phyloP scores from a whole-genome alignment of 2,888 invertebrate species.

The Fissipunctia ypsillon region DNA sequence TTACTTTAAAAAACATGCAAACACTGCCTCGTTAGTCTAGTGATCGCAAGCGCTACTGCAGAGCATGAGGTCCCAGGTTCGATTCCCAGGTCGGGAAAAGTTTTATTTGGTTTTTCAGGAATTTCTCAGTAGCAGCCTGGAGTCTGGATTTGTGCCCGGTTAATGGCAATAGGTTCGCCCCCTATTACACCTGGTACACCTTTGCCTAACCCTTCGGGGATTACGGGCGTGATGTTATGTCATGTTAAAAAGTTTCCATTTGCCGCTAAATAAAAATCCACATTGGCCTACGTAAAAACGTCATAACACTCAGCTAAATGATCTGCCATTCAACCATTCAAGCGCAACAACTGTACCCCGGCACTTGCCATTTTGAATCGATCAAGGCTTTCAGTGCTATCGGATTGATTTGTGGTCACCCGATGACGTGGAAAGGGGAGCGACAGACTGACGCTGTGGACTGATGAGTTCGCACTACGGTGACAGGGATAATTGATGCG shows the following conservation, averaged over 20 bases:
- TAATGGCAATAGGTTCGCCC: no score
- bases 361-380: constrained; percentile 25
- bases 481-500: constrained; percentile 19
- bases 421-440: constrained; percentile 3
- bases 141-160: no score
- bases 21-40: no score
- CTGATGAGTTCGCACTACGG: constrained; percentile 25
- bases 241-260: not conserved
- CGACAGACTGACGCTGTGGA: not conserved
- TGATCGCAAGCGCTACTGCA: no score
- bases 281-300: not conserved
- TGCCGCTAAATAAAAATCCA: not conserved
- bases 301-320: not conserved
- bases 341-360: constrained; percentile 10
- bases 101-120: no score
- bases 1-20: not conserved
- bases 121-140: no score
- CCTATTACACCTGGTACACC: no score
- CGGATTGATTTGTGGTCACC: constrained; percentile 37
- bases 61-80: no score
- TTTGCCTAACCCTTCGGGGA: no score
- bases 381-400: constrained; percentile 7
- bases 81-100: no score
- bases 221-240: no score
- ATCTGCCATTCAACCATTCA: constrained; percentile 16